These are phyloP conservation scores for Sisyra terminalis DNA, from an alignment of 2,888 invertebrate genomes.

Conservation along the genomic window DNA sequence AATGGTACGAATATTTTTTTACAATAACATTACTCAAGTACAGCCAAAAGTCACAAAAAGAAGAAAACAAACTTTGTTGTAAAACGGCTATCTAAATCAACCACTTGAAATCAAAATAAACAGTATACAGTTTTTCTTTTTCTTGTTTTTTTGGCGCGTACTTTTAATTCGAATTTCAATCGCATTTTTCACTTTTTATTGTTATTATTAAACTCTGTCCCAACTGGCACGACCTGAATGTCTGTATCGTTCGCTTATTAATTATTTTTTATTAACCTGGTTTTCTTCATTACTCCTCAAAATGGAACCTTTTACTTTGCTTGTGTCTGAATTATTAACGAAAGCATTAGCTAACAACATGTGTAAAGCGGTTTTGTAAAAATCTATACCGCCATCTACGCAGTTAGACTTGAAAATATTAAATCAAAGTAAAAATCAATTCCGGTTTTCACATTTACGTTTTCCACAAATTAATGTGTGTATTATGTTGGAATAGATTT, in stretches of 20 bases:
- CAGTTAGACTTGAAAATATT: too few species aligned
- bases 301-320: too few species aligned
- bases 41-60: too few species aligned
- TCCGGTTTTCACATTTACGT: too few species aligned
- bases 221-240: conserved; percentile 32
- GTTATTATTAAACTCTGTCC: conserved; percentile 24
- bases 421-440: too few species aligned
- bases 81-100: not conserved
- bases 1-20: too few species aligned
- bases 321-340: too few species aligned
- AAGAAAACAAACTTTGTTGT: not conserved
- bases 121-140: not conserved
- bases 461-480: too few species aligned
- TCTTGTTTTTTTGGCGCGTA: not conserved
- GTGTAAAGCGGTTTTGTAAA: too few species aligned
- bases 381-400: too few species aligned
- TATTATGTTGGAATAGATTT: not conserved
- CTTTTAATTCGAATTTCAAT: not conserved
- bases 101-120: not conserved
- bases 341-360: too few species aligned
- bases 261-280: not conserved
- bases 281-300: not conserved
- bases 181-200: conserved; percentile 3
- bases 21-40: too few species aligned
- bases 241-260: conserved; percentile 4